Conservation (phyloP, 2,888 invertebrate species). For the Drosophila recens region DNA sequence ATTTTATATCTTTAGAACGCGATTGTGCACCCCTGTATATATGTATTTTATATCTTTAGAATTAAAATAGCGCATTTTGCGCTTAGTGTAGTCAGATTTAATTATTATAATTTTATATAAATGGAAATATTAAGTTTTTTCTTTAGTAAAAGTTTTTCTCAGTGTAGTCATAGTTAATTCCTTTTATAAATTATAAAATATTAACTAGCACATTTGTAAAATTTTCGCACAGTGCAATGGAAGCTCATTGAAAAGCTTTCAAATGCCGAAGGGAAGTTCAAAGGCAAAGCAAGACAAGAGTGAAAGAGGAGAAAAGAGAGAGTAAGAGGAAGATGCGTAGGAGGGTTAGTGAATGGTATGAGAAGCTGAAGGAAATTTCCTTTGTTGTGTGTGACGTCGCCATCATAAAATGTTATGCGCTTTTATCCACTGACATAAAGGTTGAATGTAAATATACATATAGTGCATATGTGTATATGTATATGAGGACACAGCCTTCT, state of each 20-base stretch:
- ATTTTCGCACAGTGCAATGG: constrained; percentile 29
- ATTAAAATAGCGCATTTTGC: too few relatives aligned
- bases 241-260: constrained; percentile 51
- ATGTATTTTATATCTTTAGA: too few relatives aligned
- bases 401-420: constrained; percentile 69
- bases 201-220: neutral
- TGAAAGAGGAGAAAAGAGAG: neutral
- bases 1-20: too few relatives aligned
- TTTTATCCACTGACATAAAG: constrained; percentile 46
- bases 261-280: constrained; percentile 60
- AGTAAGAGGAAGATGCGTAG: neutral
- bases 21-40: too few relatives aligned
- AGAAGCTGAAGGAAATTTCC: constrained; percentile 34
- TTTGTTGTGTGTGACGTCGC: constrained; percentile 53
- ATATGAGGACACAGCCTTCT: constrained; percentile 17
- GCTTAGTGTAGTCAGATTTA: too few relatives aligned
- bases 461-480: neutral
- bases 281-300: constrained; percentile 48
- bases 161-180: too few relatives aligned
- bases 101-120: too few relatives aligned
- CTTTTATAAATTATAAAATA: neutral
- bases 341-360: too few relatives aligned
- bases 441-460: constrained; percentile 33
- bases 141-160: neutral
- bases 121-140: too few relatives aligned